Conservation (phyloP, 2,113 vertebrate species). For the Phasianus colchicus region DNA sequence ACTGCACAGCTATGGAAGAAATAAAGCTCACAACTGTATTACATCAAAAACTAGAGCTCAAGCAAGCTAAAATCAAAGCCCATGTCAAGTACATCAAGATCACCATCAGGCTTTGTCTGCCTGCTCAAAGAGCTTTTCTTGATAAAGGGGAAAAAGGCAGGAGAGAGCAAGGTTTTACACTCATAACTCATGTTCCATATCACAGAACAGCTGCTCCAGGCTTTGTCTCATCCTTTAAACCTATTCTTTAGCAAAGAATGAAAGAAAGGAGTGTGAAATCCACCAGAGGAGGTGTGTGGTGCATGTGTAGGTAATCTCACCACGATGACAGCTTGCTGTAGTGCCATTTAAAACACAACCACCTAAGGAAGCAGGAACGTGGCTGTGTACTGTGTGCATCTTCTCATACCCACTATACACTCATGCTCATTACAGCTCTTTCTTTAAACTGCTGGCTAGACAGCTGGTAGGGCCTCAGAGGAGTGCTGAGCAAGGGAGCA, state of each 20-base stretch:
- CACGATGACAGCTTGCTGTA: conserved; percentile 43
- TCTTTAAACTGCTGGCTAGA: conserved; percentile 81
- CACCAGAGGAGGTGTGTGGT: not conserved
- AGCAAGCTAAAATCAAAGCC: conserved; percentile 58
- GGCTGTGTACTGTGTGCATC: not conserved
- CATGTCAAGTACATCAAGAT: conserved; percentile 45
- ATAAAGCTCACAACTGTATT: conserved; percentile 28
- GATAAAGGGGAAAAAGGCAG: not conserved
- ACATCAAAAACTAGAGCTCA: conserved; percentile 39
- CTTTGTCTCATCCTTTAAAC: conserved; percentile 36
- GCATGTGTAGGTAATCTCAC: not conserved
- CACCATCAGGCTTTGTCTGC: conserved; percentile 50
- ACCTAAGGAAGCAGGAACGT: conserved; percentile 46
- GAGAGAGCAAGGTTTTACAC: conserved; percentile 18
- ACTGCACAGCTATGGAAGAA: not conserved
- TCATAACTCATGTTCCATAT: conserved; percentile 2
- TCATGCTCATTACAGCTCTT: conserved; percentile 71
- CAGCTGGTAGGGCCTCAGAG: conserved; percentile 79
- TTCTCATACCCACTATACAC: conserved; percentile 17
- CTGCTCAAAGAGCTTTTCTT: conserved; percentile 8
- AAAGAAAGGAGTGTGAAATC: conserved; percentile 55
- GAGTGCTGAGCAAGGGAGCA: conserved; percentile 62
- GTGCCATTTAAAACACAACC: conserved; percentile 51
- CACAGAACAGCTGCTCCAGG: conserved; percentile 27
- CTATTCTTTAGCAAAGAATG: conserved; percentile 35